Conservation (phyloP, 2,888 invertebrate species). For the Caenorhabditis plicata region DNA sequence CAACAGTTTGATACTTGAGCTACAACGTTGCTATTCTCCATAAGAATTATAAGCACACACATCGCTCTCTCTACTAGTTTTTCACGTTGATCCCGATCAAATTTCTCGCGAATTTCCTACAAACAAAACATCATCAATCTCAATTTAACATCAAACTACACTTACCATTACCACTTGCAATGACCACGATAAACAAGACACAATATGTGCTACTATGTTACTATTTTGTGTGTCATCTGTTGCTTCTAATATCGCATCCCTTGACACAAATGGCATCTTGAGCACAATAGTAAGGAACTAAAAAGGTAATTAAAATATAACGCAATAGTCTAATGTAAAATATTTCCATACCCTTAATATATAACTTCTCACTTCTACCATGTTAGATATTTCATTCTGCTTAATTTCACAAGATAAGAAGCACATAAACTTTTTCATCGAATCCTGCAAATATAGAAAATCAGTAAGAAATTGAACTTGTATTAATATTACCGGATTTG, state of each 20-base stretch:
- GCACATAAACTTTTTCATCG: constrained; percentile 5
- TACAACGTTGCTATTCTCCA: constrained; percentile 8
- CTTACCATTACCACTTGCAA: too few relatives aligned
- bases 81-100: not conserved
- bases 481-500: constrained; percentile 1
- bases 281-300: constrained; percentile 8
- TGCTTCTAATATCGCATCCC: constrained; percentile 1
- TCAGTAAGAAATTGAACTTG: not conserved
- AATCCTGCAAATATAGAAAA: constrained; percentile 3
- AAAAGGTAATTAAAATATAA: not conserved
- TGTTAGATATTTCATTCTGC: not conserved
- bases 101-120: not conserved
- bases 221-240: constrained; percentile 13
- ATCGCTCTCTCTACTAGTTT: constrained; percentile 11
- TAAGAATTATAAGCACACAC: constrained; percentile 6
- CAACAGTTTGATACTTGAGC: constrained; percentile 2
- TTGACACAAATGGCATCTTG: constrained; percentile 11
- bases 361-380: constrained; percentile 20
- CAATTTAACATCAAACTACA: too few relatives aligned
- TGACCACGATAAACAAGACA: constrained; percentile 3
- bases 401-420: constrained; percentile 6
- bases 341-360: constrained; percentile 3
- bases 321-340: not conserved
- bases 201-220: constrained; percentile 12
- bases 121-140: too few relatives aligned